phyloP scores from a whole-genome alignment of 2,797 vertebrate genomes.

The Acropternis orthonyx region DNA sequence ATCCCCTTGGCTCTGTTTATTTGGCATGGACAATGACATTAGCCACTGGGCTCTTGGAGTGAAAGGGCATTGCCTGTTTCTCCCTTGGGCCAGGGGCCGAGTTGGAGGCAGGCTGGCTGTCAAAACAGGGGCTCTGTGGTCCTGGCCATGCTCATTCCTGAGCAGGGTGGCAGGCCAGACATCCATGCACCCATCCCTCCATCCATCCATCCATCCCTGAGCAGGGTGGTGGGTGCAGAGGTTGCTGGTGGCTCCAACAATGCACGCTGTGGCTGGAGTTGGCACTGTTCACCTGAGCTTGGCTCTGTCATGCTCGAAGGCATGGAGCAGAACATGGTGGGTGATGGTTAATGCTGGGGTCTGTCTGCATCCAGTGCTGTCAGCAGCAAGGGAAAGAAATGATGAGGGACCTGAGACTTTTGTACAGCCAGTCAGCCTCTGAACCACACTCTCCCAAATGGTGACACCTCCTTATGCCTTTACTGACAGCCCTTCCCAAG shows the following conservation, averaged over 20 bases:
- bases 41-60: background rate
- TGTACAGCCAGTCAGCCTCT: background rate
- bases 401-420: background rate
- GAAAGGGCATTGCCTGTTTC: background rate
- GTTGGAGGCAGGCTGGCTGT: background rate
- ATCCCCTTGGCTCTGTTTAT: background rate
- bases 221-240: background rate
- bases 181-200: background rate
- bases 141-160: accelerated
- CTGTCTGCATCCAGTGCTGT: accelerated
- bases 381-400: background rate
- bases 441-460: background rate
- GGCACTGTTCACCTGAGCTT: accelerated
- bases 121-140: background rate
- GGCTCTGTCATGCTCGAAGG: accelerated
- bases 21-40: background rate
- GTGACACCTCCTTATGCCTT: background rate
- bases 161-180: accelerated
- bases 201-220: accelerated
- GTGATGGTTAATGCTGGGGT: background rate
- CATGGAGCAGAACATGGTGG: background rate
- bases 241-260: accelerated
- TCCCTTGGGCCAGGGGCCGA: background rate
- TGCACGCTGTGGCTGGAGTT: accelerated
- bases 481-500: background rate